phyloP scores from a whole-genome alignment of 2,113 vertebrate genomes.

The Indicator indicator region DNA sequence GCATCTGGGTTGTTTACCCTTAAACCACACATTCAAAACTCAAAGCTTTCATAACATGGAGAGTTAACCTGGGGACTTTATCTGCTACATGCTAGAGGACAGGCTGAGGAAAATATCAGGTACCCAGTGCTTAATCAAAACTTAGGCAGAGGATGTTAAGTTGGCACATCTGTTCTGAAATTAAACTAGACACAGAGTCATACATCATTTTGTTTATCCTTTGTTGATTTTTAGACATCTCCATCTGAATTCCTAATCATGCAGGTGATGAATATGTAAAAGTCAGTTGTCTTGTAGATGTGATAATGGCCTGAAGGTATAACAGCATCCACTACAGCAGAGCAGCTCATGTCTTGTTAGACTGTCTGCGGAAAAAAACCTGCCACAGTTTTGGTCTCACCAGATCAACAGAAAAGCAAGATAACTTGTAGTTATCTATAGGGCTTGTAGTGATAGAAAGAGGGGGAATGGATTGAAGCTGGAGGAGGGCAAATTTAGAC shows the following conservation, averaged over 20 bases:
- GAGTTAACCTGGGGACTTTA: not conserved
- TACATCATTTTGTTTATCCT: not conserved
- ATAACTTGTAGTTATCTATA: not conserved
- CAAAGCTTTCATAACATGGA: not conserved
- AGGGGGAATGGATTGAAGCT: too few relatives aligned
- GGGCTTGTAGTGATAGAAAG: too few relatives aligned
- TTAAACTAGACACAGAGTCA: not conserved
- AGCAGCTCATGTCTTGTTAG: not conserved
- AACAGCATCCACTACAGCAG: not conserved
- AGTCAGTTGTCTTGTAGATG: not conserved
- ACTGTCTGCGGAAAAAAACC: fast-evolving
- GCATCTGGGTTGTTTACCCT: not conserved
- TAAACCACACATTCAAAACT: not conserved
- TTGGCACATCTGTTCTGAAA: not conserved
- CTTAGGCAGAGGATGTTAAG: not conserved
- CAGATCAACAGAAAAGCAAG: not conserved
- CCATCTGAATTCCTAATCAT: not conserved
- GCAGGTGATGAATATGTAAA: not conserved
- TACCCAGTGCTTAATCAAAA: constrained; percentile 7
- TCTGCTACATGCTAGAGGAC: not conserved
- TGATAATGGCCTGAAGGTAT: not conserved
- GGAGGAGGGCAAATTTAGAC: too few relatives aligned
- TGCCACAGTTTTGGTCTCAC: not conserved
- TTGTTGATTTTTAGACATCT: constrained; percentile 10
- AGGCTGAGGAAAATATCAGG: not conserved